Percentiles rank a stretch among this genome's conserved stretches.
Conservation (phyloP, 1,140 invertebrate species). For the Drosophila carrolli region DNA sequence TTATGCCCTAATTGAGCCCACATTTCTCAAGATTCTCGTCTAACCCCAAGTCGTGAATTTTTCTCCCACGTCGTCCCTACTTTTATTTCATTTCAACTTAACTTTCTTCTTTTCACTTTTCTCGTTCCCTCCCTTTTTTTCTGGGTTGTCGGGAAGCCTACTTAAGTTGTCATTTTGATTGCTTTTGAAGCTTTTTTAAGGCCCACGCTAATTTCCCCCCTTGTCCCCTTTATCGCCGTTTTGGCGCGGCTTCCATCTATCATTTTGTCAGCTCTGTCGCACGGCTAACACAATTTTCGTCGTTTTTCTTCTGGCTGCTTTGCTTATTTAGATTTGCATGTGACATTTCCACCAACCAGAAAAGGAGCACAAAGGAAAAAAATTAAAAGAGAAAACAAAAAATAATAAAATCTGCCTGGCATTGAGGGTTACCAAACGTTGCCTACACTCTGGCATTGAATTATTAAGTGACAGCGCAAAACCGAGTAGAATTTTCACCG, state of each 20-base stretch:
- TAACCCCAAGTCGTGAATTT: constrained; percentile 17
- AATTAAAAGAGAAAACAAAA: constrained; percentile 25
- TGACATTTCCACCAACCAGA: constrained; percentile 57
- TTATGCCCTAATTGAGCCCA: constrained; percentile 67
- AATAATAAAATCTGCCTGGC: constrained; percentile 49
- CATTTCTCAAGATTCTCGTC: constrained; percentile 45
- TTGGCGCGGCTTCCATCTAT: constrained; percentile 53
- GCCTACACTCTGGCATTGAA: constrained; percentile 55
- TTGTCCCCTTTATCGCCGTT: background rate
- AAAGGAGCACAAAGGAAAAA: constrained; percentile 23
- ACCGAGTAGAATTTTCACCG: constrained; percentile 31
- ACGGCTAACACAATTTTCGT: constrained; percentile 68
- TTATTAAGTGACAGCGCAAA: constrained; percentile 72
- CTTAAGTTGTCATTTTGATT: constrained; percentile 83
- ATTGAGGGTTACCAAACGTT: constrained; percentile 34
- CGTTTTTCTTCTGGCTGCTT: constrained; percentile 53
- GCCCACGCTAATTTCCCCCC: constrained; percentile 69
- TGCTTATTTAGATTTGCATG: constrained; percentile 60
- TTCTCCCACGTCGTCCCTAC: background rate
- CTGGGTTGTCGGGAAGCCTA: constrained; percentile 64
- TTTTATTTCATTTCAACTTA: constrained; percentile 30
- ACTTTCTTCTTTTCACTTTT: constrained; percentile 28
- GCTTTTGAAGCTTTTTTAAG: constrained; percentile 77
- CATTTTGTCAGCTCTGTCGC: constrained; percentile 64
- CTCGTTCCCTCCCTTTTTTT: constrained; percentile 12